phyloP scores from a whole-genome alignment of 2,797 vertebrate genomes.

The Clamator glandarius region DNA sequence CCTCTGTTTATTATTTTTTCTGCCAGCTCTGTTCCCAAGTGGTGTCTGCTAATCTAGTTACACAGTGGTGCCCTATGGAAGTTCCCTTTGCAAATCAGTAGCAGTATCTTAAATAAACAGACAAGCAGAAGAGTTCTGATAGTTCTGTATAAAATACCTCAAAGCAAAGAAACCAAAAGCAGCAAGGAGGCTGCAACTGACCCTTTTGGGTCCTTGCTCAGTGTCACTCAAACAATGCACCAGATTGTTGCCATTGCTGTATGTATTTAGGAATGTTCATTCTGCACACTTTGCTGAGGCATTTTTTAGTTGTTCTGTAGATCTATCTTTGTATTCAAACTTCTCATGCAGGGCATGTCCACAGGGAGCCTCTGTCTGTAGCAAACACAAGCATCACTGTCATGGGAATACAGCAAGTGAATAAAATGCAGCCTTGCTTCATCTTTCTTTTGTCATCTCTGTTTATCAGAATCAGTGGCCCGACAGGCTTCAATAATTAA shows the following conservation, averaged over 20 bases:
- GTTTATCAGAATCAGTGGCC: neutral
- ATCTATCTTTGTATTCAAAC: neutral
- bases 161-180: neutral
- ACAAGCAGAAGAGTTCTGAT: neutral
- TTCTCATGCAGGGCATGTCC: neutral
- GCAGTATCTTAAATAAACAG: neutral
- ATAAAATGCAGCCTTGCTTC: slow-evolving; percentile 12
- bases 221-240: neutral
- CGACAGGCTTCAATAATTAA: slow-evolving; percentile 44
- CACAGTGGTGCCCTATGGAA: neutral
- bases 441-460: slow-evolving; percentile 13
- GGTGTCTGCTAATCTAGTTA: slow-evolving; percentile 19
- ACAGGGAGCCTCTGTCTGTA: neutral
- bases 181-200: neutral
- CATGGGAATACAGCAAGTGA: neutral
- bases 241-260: neutral
- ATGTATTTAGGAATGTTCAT: neutral
- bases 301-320: neutral
- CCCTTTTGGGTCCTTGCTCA: neutral
- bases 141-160: neutral
- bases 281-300: neutral
- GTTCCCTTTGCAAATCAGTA: neutral
- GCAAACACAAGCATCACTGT: neutral
- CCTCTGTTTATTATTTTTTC: slow-evolving; percentile 56
- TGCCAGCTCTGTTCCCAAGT: slow-evolving; percentile 34